phyloP scores from a whole-genome alignment of 2,888 invertebrate species.

The Harpalus rubripes region DNA sequence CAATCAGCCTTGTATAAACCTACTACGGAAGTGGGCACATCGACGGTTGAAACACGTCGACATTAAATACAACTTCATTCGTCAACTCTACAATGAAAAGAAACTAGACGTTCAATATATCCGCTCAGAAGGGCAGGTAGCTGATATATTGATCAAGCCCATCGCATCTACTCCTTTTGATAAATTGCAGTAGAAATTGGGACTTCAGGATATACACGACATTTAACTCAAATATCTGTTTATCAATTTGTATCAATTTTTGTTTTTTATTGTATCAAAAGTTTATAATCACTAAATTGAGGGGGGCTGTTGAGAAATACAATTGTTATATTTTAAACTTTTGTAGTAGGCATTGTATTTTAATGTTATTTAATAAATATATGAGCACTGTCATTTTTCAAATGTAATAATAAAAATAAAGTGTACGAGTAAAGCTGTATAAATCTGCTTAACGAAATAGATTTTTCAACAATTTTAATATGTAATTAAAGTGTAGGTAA shows the following conservation, averaged over 20 bases:
- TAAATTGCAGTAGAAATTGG: background rate
- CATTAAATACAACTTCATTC: constrained; percentile 9
- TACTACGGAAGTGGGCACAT: background rate
- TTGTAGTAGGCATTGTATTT: no score
- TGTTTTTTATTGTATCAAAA: background rate
- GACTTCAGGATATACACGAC: background rate
- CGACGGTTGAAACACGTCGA: background rate
- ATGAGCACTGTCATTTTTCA: no score
- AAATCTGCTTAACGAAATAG: no score
- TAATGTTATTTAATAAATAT: no score
- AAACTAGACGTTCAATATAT: background rate
- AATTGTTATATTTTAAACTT: background rate
- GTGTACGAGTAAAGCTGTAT: no score
- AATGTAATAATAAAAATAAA: no score
- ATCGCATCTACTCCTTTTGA: background rate
- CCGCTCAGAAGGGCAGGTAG: background rate
- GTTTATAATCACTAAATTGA: background rate
- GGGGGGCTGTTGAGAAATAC: background rate
- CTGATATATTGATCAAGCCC: background rate
- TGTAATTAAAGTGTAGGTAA: no score
- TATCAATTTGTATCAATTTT: background rate
- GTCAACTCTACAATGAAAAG: background rate
- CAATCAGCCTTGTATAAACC: no score
- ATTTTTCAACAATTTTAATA: no score
- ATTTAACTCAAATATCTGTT: background rate